phyloP scores from a whole-genome alignment of 1,140 invertebrate genomes.

The Anastatus disparis region DNA sequence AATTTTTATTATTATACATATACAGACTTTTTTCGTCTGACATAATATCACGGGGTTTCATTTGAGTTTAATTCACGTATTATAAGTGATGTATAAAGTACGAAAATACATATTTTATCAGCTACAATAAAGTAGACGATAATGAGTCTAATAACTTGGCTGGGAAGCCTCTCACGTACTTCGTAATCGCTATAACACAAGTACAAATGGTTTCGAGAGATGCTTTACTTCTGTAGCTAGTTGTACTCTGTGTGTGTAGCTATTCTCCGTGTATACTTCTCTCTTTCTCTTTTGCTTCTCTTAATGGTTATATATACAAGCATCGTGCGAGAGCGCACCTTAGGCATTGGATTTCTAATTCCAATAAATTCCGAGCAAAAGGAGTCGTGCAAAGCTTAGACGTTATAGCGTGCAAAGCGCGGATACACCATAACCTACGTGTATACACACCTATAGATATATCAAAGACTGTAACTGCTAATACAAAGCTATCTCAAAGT shows the following conservation, averaged over 20 bases:
- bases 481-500: too few species aligned
- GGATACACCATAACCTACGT: too few species aligned
- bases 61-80: background rate
- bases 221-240: too few species aligned
- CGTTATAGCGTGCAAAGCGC: too few species aligned
- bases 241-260: too few species aligned
- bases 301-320: conserved; percentile 57
- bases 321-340: conserved; percentile 42
- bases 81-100: background rate
- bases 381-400: conserved; percentile 48
- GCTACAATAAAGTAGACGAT: conserved; percentile 47
- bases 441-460: too few species aligned
- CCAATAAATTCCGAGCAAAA: conserved; percentile 56
- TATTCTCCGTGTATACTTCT: too few species aligned
- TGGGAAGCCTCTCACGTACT: conserved; percentile 57
- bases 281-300: too few species aligned
- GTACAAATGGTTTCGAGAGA: conserved; percentile 56
- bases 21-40: too few species aligned
- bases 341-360: conserved; percentile 58
- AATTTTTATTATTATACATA: too few species aligned
- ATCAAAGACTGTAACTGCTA: too few species aligned
- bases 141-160: conserved; percentile 57
- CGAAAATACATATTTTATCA: conserved; percentile 27
- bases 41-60: too few species aligned
- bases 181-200: conserved; percentile 53